Evolutionary conservation across 2,113 vertebrate genomes (phyloP), one percentile per base, ranked within the genome.

Genomic region (Onychostruthus taczanowskii): DNA sequence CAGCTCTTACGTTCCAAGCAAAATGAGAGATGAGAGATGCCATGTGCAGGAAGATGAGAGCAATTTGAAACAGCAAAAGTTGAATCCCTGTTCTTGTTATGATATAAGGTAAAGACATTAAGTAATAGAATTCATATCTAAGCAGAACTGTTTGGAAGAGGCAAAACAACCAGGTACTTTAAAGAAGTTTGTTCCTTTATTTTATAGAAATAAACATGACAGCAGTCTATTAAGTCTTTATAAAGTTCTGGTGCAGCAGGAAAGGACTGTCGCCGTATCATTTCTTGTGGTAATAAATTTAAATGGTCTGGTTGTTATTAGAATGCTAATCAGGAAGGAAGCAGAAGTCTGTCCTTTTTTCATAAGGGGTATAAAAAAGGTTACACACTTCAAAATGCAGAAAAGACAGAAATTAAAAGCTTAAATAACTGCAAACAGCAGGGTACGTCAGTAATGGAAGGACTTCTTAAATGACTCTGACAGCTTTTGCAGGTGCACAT

Each of bases 401-500:
- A 95, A 93, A 93, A 91, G 85, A 96, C 96, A 95, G 96, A 98
- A 97, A 98, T 92, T 92, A 97, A 93, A 97, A 91, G 92, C 62
- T 95, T 94, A 95, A 97, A 94, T 96, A 95, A 96, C 91, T 74
- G 93, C 95, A 90, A 75, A 91, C 74, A 93, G 96, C 93, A 62
- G 87, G 93, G 59, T 93, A 90, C 61, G 18, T 84, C 75, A 82
- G 83, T 96, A 94, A 84, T 90, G 87, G 64, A 89, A 87, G 87
- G 73, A 69, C 93, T 85, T 68, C 87, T 95, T 96, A 96, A 93
- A 91, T 94, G 92, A 93, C 53, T 90, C 83, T 83, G 89, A 94
- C 84, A 96, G 95, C 89, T 95, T 98, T 97, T 97, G 96, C 98
- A 98, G 98, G 98, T 98, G 98, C 97, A 97, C 94, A 7, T 97